Conservation (phyloP, 2,888 invertebrate species). For the Drosophila neotestacea region DNA sequence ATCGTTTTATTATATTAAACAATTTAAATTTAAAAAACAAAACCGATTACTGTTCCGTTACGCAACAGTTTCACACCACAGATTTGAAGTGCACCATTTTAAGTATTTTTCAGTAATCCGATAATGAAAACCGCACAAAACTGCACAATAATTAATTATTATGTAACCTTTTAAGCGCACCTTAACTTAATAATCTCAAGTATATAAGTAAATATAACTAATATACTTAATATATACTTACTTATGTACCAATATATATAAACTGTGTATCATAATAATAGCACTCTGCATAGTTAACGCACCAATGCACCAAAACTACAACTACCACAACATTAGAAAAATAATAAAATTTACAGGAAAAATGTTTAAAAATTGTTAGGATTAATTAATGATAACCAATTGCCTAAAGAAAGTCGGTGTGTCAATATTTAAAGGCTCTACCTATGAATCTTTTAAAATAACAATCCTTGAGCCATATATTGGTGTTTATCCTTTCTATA, state of each 20-base stretch:
- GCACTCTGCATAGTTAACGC: constrained; percentile 69
- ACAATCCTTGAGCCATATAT: too few relatives aligned
- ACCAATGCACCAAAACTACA: constrained; percentile 38
- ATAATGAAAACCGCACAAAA: constrained; percentile 38
- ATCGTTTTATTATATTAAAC: constrained; percentile 3
- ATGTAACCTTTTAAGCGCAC: constrained; percentile 58
- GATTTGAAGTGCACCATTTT: constrained; percentile 67
- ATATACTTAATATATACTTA: constrained; percentile 27
- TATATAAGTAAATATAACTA: constrained; percentile 39
- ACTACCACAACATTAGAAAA: neutral
- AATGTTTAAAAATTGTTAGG: neutral
- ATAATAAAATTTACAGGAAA: neutral
- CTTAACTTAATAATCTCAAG: constrained; percentile 26
- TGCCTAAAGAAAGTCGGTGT: too few relatives aligned
- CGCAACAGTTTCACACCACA: constrained; percentile 33
- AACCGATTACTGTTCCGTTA: constrained; percentile 14
- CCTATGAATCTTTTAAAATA: too few relatives aligned
- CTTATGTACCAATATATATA: constrained; percentile 17
- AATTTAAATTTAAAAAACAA: neutral
- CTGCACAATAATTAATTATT: constrained; percentile 64
- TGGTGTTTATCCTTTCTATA: too few relatives aligned
- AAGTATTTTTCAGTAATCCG: constrained; percentile 19
- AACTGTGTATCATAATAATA: constrained; percentile 40
- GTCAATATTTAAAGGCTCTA: too few relatives aligned
- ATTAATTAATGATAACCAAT: too few relatives aligned